Conservation (phyloP, 1,140 invertebrate species). For the Trissolcus basalis region DNA sequence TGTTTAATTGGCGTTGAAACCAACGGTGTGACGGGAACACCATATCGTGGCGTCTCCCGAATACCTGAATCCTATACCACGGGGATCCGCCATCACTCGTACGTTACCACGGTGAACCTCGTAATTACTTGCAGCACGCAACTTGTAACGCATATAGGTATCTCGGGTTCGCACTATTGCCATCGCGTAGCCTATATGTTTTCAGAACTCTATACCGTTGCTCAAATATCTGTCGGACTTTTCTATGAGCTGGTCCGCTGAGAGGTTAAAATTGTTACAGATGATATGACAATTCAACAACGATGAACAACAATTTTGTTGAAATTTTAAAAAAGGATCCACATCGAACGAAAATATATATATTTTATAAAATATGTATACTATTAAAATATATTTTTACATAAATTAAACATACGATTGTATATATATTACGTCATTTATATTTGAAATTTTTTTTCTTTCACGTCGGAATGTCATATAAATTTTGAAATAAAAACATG, state of each 20-base stretch:
- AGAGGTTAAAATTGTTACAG: no score
- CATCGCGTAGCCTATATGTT: slow-evolving; percentile 19
- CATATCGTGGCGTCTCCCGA: slow-evolving; percentile 71
- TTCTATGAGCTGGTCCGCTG: slow-evolving; percentile 13
- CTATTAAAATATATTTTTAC: no score
- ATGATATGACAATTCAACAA: no score
- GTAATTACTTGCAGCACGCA: slow-evolving; percentile 75
- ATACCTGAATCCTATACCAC: slow-evolving; percentile 71
- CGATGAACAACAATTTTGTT: no score
- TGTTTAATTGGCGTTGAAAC: slow-evolving; percentile 78
- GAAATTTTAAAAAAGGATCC: no score
- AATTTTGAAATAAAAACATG: no score
- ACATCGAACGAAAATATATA: no score
- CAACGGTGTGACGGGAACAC: slow-evolving; percentile 74
- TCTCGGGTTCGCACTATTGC: slow-evolving; percentile 52
- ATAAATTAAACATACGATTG: no score
- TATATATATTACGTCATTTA: no score
- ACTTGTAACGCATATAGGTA: slow-evolving; percentile 62
- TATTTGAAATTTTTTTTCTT: no score
- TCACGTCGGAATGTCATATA: no score
- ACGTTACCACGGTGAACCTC: slow-evolving; percentile 72
- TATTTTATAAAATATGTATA: no score
- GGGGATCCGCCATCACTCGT: slow-evolving; percentile 71
- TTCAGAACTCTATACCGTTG: slow-evolving; percentile 5
- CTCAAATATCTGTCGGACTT: slow-evolving; percentile 21